Percentiles rank a stretch among this genome's conserved stretches.
phyloP scores from a whole-genome alignment of 2,888 invertebrate species.

The Polymixis flavicincta region DNA sequence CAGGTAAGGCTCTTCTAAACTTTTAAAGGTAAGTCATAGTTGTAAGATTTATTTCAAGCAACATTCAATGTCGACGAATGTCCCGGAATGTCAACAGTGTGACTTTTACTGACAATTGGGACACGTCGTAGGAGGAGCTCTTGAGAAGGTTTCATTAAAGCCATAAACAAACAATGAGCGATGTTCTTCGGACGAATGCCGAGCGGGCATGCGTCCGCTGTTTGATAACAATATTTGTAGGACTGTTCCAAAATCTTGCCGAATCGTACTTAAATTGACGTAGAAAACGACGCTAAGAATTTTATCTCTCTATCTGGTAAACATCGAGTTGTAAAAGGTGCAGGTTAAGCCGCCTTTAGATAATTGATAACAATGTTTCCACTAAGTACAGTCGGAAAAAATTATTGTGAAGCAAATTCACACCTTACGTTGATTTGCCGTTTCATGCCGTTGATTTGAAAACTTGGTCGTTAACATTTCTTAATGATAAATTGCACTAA shows the following conservation, averaged over 20 bases:
- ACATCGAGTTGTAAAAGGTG: not conserved
- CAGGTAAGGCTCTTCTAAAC: slow-evolving; percentile 47
- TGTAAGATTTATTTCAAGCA: slow-evolving; percentile 18
- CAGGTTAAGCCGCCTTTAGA: not conserved
- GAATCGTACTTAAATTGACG: slow-evolving; percentile 18
- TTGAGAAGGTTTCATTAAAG: slow-evolving; percentile 56
- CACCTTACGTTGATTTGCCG: not conserved
- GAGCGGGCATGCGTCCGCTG: slow-evolving; percentile 1
- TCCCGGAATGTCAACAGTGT: slow-evolving; percentile 28
- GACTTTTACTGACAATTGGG: slow-evolving; percentile 25
- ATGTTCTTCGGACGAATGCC: slow-evolving; percentile 20
- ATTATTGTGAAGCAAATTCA: not conserved
- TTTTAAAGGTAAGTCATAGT: slow-evolving; percentile 32
- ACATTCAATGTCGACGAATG: slow-evolving; percentile 7
- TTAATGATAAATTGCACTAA: not conserved
- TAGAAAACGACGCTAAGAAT: not conserved
- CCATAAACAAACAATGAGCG: slow-evolving; percentile 46
- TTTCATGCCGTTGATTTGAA: too few species aligned
- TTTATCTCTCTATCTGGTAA: too few species aligned
- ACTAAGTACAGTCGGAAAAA: not conserved
- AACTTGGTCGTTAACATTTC: too few species aligned
- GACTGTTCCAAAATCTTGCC: slow-evolving; percentile 17
- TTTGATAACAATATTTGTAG: slow-evolving; percentile 19
- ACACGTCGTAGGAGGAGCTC: slow-evolving; percentile 26
- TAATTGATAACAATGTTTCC: not conserved